Evolutionary conservation across 2,888 invertebrate genomes (phyloP), one percentile per base, ranked within the genome.

Genomic region (Drosophila phalerata): DNA sequence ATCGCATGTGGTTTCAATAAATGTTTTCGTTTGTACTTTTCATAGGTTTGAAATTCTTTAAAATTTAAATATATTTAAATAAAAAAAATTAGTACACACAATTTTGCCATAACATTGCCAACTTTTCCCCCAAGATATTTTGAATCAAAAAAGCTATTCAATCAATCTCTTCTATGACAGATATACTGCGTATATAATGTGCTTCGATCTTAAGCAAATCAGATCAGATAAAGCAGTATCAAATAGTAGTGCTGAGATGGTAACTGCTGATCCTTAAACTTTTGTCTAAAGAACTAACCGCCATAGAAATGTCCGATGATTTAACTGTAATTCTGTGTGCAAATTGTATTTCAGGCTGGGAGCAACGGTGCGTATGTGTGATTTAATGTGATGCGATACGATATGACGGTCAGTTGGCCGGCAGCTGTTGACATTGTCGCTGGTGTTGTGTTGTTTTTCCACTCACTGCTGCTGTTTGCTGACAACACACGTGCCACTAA

Each of bases 321-420:
- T 67, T 49, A 19, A 15, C 30, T 13, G 49, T 30, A 30, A 38
- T 47, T 32, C 9, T 48, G 17, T 17, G 40, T 15, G 28, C 10
- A 19, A 69, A 51, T 60, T 60, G 30, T 38, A 34, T 60, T 52
- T 48, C 42, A 32, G 8, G 5, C 5, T 13, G 55, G 25, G 45
- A 1, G 17, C 61, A 48, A 63, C 60, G 58, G 43, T 30, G 58
- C 72, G 82, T 75, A 79, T 80, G 73, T 42, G 73, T 47, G 68
- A 75, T 79, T 55, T 43, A 34, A 42, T 42, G 45, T 47, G 66
- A 55, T 37, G 51, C 30, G 45, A 43, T 48, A 53, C 37, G 49
- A 42, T 42, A 38, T 61, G 57, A 62, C 32, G 30, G 38, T 17
- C 38, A 49, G 47, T 28, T 15, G 17, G 34, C n/a, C 30, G 34